These are phyloP conservation scores for Archips xylosteana DNA, from an alignment of 2,888 invertebrate genomes.

Conservation along the genomic window DNA sequence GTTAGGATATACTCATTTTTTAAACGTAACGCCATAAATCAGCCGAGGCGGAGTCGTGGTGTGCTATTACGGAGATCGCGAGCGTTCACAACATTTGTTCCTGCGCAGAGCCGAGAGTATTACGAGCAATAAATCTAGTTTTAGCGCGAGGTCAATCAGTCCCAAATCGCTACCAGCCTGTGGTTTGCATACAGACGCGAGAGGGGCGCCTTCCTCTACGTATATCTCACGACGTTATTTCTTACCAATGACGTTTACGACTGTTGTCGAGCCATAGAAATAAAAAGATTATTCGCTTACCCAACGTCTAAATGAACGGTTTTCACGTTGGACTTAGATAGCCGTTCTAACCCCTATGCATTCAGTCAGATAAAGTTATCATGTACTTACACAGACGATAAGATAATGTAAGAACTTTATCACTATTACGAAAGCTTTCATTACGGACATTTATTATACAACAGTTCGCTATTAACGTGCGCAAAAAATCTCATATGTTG, in stretches of 20 bases:
- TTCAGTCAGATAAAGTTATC: constrained; percentile 25
- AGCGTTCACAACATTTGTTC: constrained; percentile 59
- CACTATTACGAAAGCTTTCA: constrained; percentile 65
- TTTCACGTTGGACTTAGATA: constrained; percentile 44
- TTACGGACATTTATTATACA: constrained; percentile 59
- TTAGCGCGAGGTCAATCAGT: constrained; percentile 70
- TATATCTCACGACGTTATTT: constrained; percentile 53
- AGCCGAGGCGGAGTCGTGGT: constrained; percentile 48
- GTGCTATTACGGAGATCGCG: constrained; percentile 43
- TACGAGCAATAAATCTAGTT: constrained; percentile 73
- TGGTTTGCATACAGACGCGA: constrained; percentile 39
- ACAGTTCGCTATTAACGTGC: constrained; percentile 49
- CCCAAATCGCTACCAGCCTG: constrained; percentile 61
- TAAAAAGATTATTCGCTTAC: constrained; percentile 44
- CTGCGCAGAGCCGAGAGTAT: constrained; percentile 53
- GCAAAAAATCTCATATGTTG: constrained; percentile 23
- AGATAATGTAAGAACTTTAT: constrained; percentile 57
- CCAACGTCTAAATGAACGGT: constrained; percentile 25
- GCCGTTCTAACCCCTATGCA: constrained; percentile 8
- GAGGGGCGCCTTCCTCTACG: constrained; percentile 33
- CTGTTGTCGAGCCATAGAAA: constrained; percentile 47
- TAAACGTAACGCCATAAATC: constrained; percentile 19
- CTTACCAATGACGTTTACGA: constrained; percentile 58
- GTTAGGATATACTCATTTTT: constrained; percentile 47
- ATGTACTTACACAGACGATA: constrained; percentile 53